Percentiles rank a stretch among this genome's conserved stretches.
These are phyloP conservation scores for Xenus cinereus DNA, from an alignment of 2,113 vertebrate genomes.

Conservation along the genomic window DNA sequence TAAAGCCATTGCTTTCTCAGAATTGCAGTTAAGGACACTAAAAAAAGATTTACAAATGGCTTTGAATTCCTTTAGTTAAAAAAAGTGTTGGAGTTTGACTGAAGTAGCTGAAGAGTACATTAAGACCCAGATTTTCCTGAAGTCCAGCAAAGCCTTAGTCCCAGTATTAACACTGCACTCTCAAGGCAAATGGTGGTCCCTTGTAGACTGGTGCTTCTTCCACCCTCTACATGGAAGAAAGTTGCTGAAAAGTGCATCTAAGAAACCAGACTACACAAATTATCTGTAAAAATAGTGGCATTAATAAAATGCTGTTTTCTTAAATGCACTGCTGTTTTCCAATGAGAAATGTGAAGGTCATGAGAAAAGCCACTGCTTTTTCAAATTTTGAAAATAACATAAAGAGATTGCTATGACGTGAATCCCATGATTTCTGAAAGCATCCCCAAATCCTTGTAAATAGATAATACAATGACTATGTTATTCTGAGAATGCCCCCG, in stretches of 20 bases:
- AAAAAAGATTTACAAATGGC: slow-evolving; percentile 40
- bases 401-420: background rate
- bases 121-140: slow-evolving; percentile 26
- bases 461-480: slow-evolving; percentile 25
- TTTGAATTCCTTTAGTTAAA: slow-evolving; percentile 39
- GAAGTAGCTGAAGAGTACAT: slow-evolving; percentile 21
- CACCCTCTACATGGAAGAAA: background rate
- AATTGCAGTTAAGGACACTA: slow-evolving; percentile 9
- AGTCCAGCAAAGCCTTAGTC: background rate
- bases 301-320: background rate
- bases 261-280: background rate
- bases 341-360: background rate
- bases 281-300: background rate
- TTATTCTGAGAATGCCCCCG: slow-evolving; percentile 53
- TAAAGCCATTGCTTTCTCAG: slow-evolving; percentile 48
- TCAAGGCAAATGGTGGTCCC: background rate
- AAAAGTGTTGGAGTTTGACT: background rate
- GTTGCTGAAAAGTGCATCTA: background rate
- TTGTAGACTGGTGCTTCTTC: background rate
- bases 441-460: slow-evolving; percentile 52
- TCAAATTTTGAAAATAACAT: slow-evolving; percentile 22
- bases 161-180: background rate
- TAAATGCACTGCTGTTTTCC: background rate
- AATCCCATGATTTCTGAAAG: slow-evolving; percentile 37
- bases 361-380: background rate